Conservation (phyloP, 2,797 vertebrate genomes). For the Mormyrus hasselquistii region DNA sequence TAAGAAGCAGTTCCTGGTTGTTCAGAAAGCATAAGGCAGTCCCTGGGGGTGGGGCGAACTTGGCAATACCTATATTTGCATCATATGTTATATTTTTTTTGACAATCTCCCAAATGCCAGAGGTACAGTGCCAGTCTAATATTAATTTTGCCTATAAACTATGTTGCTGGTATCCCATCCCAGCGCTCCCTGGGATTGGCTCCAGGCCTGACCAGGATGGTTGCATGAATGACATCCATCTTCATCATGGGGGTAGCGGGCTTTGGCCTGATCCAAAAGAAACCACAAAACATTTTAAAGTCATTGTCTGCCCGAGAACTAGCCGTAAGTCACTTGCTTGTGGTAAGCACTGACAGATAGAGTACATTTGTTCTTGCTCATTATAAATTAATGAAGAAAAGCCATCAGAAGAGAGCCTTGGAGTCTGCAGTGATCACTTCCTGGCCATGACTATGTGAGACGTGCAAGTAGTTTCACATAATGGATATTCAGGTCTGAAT, state of each 20-base stretch:
- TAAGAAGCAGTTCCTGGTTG: background rate
- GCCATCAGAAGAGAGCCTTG: constrained; percentile 5
- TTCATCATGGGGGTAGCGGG: background rate
- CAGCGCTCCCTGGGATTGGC: background rate
- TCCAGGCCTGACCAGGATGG: background rate
- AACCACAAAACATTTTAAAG: background rate
- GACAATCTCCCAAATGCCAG: background rate
- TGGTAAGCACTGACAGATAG: background rate
- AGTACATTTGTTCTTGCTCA: background rate
- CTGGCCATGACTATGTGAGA: background rate
- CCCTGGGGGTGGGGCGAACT: background rate
- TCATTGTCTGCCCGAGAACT: background rate
- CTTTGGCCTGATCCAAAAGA: background rate
- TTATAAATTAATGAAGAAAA: constrained; percentile 7
- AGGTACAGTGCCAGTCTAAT: background rate
- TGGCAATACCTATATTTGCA: constrained; percentile 2
- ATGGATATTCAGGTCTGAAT: background rate
- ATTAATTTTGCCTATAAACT: background rate
- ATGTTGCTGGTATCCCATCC: background rate
- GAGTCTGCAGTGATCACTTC: background rate
- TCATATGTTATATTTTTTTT: constrained; percentile 8
- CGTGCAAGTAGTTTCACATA: background rate
- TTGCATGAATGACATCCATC: background rate
- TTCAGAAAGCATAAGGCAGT: background rate
- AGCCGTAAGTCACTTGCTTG: background rate